Percentiles rank a stretch among this genome's conserved stretches.
Conservation (phyloP, 2,113 vertebrate species). For the Pseudonaja textilis region DNA sequence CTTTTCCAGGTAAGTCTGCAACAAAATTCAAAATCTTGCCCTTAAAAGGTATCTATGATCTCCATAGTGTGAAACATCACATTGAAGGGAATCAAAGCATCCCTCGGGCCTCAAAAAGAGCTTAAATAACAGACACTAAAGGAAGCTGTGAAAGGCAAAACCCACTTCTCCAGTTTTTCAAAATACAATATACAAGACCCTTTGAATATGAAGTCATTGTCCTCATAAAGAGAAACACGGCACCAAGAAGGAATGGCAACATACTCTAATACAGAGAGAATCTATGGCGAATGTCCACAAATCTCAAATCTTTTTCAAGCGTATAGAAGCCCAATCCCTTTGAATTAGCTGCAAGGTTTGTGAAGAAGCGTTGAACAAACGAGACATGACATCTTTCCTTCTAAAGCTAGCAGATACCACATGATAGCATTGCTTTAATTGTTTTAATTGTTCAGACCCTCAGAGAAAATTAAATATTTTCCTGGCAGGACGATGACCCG, state of each 20-base stretch:
- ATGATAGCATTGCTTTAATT: not conserved
- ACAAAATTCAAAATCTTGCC: not conserved
- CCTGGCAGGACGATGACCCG: conserved; percentile 35
- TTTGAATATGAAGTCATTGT: not conserved
- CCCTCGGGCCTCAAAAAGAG: not conserved
- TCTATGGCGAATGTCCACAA: not conserved
- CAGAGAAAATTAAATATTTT: not conserved
- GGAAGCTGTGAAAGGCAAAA: not conserved
- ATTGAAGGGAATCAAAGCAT: not conserved
- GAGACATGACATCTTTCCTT: not conserved
- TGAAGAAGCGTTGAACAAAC: not conserved
- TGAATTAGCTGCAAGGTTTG: not conserved
- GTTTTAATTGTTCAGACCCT: not conserved
- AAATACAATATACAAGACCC: not conserved
- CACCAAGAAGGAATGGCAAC: not conserved
- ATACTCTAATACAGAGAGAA: not conserved
- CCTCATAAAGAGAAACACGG: not conserved
- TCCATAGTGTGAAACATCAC: not conserved
- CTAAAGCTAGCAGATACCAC: not conserved
- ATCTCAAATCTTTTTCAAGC: not conserved
- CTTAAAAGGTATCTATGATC: not conserved
- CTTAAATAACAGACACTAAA: not conserved
- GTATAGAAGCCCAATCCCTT: not conserved
- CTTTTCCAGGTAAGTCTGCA: not conserved
- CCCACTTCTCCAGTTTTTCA: not conserved